phyloP scores from a whole-genome alignment of 2,113 vertebrate species.

The Lepidothrix coronata region DNA sequence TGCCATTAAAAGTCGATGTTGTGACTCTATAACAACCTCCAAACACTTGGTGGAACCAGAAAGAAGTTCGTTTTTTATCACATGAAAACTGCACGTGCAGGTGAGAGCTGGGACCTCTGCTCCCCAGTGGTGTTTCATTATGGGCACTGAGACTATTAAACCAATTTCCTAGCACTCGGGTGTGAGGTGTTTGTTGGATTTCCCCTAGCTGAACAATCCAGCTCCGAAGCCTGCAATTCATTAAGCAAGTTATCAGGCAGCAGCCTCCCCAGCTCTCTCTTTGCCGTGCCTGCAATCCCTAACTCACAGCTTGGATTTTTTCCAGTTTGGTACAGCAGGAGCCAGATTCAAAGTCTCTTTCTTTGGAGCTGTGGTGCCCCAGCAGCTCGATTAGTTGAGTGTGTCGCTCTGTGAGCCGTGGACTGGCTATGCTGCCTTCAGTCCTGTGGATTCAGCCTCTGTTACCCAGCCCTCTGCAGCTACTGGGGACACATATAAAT shows the following conservation, averaged over 20 bases:
- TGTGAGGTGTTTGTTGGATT: constrained; percentile 14
- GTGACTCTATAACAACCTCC: neutral
- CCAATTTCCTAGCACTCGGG: neutral
- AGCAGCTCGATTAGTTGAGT: neutral
- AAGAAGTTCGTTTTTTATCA: neutral
- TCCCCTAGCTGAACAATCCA: neutral
- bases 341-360: neutral
- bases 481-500: fast-evolving
- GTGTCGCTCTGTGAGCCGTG: fast-evolving
- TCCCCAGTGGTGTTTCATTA: constrained; percentile 41
- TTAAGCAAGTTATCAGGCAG: constrained; percentile 33
- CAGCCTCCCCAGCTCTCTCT: neutral
- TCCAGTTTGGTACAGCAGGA: neutral
- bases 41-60: neutral
- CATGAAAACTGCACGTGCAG: neutral
- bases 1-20: neutral
- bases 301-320: neutral
- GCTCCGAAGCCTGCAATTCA: constrained; percentile 32
- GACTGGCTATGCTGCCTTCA: neutral
- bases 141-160: neutral
- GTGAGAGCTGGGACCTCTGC: constrained; percentile 36
- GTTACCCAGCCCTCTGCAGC: neutral
- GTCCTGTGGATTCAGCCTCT: neutral
- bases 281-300: neutral
- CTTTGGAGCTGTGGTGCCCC: neutral